Base-by-base conservation (phyloP, 2,888 invertebrate genomes). In the Cyclophora punctaria region DNA sequence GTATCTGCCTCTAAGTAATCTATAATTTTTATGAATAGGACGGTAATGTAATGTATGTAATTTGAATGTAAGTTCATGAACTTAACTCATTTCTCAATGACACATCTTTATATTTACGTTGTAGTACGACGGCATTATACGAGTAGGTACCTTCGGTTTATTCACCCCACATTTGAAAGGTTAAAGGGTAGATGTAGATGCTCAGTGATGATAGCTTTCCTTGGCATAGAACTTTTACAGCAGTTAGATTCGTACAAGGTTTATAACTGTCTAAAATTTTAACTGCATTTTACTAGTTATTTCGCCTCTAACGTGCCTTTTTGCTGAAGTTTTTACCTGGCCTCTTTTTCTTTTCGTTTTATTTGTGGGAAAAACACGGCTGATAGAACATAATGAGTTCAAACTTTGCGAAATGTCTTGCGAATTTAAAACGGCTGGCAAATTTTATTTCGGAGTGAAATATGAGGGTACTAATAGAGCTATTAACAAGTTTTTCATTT, bases 401-500 rank as follows among this genome's bases (percentile, higher is more conserved):
- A 57, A 20, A 57, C 56, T 60, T 64, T 50, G 63, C 56, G 71
- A 63, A 68, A 86, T 87, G 85, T 73, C 78, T 68, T 78, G 73
- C 55, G 81, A 84, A 64, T 73, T 74, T 59, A 81, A 74, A 66
- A 75, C 78, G 41, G 67, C 73, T 47, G 73, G 78, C 41, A 71
- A 73, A 64, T 67, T 78, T 58, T 77, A 78, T 65, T 81, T 82
- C 50, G 80, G 84, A 72, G 75, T 84, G 73, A 61, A 80, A 75
- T 56, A 62, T 59, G 46, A 83, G 79, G 72, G 37, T 5, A 37
- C 4, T 37, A 37, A 37, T 37, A 5, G 5, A 37, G 37, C 4
- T 37, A 5, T 37, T 37, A 37, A 37, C 5, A 37, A 5, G 37
- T 37, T 37, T 37, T 37, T 5, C 37, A 5, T 37, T 37, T 37